Evolutionary conservation across 2,113 vertebrate genomes (phyloP), one percentile per base, ranked within the genome.

Genomic region (Daboia siamensis): DNA sequence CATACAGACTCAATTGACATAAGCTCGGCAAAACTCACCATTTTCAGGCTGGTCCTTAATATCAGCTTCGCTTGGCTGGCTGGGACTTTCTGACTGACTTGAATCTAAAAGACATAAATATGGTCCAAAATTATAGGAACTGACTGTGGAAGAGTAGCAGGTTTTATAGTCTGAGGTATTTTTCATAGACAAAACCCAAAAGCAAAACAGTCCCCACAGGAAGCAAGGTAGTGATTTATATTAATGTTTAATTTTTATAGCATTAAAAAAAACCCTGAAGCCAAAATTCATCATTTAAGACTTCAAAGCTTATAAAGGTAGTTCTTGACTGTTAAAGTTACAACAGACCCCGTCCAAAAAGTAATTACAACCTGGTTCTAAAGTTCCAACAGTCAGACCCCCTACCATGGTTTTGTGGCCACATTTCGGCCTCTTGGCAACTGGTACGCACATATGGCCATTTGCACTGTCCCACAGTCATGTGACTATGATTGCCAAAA

Each of bases 1-100:
- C 94, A 93, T 94, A 93, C 94, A 94, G 95, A 96, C 93, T 95
- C 90, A 94, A 94, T 80, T 91, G 92, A 97, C 94, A 94, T 94
- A 96, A 96, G 94, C 95, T 96, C 92, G 94, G 95, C 96, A 95
- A 91, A 94, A 97, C 98, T 99, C 97, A 99, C 99, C 99, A 95
- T 99, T 99, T 98, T 99, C 99, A 95, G 99, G 98, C 98, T 99
- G 98, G 97, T 99, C 99, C 98, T 99, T 99, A 97, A 99, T 99
- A 97, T 99, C 99, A 96, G 98, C 98, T 90, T 99, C 99, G 96
- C 98, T 99, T 97, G 98, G 98, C 97, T 99, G 99, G 98, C 98
- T 99, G 95, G 99, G 99, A 98, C 99, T 99, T 95, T 99, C 99
- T 98, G 99, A 99, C 97, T 99, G 99, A 97, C 98, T 97, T 96